Conservation (phyloP, 1,140 invertebrate species). For the Ceratina calcarata region DNA sequence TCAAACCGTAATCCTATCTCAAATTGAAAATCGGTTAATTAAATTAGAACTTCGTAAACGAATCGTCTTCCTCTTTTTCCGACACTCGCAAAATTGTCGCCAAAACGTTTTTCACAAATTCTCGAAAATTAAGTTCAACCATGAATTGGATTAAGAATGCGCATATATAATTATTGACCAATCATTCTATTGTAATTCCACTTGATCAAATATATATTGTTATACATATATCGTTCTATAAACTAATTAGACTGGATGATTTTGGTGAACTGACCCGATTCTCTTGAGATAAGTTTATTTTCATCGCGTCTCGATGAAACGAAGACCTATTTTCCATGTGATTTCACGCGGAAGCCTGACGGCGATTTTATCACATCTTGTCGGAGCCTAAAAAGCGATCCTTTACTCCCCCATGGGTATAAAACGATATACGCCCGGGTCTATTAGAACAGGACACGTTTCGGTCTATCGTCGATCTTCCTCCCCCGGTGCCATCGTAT, state of each 20-base stretch:
- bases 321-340: conserved; percentile 1
- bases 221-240: no score
- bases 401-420: conserved; percentile 27
- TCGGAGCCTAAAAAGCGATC: conserved; percentile 26
- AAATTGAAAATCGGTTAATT: conserved; percentile 23
- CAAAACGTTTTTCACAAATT: no score
- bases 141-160: no score
- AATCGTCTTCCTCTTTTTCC: background rate
- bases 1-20: background rate
- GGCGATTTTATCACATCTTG: background rate
- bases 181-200: no score
- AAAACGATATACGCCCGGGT: conserved; percentile 31
- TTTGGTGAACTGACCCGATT: background rate
- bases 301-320: background rate
- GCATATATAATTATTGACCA: no score
- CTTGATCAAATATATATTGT: no score
- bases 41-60: background rate
- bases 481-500: conserved; percentile 20
- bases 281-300: background rate
- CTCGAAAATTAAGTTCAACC: background rate
- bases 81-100: background rate
- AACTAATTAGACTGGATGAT: no score
- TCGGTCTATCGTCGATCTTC: conserved; percentile 56
- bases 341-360: background rate
- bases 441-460: conserved; percentile 37